These are phyloP conservation scores for Pseudomyrmex concolor DNA, from an alignment of 1,140 invertebrate species.

Conservation along the genomic window DNA sequence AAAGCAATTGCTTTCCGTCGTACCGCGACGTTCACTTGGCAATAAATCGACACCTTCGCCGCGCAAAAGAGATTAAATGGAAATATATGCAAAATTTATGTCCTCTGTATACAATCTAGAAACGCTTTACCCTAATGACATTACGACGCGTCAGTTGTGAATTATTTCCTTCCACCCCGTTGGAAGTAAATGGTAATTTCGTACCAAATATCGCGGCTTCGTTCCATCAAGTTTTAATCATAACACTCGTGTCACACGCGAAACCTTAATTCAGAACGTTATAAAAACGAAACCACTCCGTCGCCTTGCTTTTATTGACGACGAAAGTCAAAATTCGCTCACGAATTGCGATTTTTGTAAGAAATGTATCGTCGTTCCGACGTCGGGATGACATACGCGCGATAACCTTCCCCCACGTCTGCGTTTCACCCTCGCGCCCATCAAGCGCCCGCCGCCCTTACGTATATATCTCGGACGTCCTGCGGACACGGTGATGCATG, in stretches of 20 bases:
- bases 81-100: constrained; percentile 59
- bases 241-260: constrained; percentile 12
- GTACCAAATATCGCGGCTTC: constrained; percentile 15
- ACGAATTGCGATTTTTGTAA: constrained; percentile 38
- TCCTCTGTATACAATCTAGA: constrained; percentile 39
- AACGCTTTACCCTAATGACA: constrained; percentile 49
- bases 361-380: constrained; percentile 68
- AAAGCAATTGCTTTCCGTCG: constrained; percentile 24
- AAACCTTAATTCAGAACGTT: constrained; percentile 22
- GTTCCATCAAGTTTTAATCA: constrained; percentile 14
- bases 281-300: neutral
- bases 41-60: constrained; percentile 52
- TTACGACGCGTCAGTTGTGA: constrained; percentile 51
- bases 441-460: constrained; percentile 58
- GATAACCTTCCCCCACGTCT: constrained; percentile 55
- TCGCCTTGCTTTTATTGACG: constrained; percentile 48
- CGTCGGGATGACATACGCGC: constrained; percentile 46
- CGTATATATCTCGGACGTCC: constrained; percentile 58
- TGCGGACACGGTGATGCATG: constrained; percentile 70
- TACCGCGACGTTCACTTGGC: neutral
- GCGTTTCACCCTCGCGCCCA: constrained; percentile 59
- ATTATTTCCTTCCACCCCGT: constrained; percentile 33
- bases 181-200: constrained; percentile 39
- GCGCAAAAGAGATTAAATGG: constrained; percentile 51
- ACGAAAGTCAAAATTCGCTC: constrained; percentile 19